These are phyloP conservation scores for Alligator sinensis DNA, from an alignment of 2,113 vertebrate genomes.

Conservation along the genomic window DNA sequence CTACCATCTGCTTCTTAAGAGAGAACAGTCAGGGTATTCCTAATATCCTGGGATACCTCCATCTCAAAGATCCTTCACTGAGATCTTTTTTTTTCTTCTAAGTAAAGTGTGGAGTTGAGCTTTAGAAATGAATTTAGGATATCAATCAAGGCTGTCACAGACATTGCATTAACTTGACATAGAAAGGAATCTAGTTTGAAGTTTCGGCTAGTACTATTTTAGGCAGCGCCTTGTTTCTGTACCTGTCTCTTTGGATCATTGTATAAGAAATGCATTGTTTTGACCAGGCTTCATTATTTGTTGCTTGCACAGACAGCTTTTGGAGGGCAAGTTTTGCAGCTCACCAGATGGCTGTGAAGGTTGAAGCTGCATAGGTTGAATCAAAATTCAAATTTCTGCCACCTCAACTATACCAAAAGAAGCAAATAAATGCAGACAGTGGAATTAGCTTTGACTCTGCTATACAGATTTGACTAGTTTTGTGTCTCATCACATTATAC, in stretches of 20 bases:
- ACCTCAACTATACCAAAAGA: neutral
- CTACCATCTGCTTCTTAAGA: neutral
- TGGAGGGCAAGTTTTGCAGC: neutral
- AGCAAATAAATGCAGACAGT: neutral
- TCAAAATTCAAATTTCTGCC: neutral
- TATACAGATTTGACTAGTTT: neutral
- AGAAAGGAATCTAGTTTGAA: neutral
- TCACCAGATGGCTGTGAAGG: neutral
- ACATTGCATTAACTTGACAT: neutral
- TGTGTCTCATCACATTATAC: neutral
- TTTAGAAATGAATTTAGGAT: neutral
- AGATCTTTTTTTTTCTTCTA: neutral
- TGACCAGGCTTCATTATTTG: neutral
- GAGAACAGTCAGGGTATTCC: neutral
- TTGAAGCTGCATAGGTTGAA: neutral
- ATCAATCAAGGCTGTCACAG: neutral
- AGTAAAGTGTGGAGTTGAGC: neutral
- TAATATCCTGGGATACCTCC: neutral
- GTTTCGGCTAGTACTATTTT: neutral
- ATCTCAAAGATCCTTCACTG: too few species aligned
- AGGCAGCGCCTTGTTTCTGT: neutral
- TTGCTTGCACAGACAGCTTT: neutral
- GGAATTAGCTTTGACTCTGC: neutral
- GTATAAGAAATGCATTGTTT: neutral
- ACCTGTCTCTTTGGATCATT: neutral